Evolutionary conservation across 1,140 invertebrate genomes (phyloP).

Genomic region (Charaxes varanes): DNA sequence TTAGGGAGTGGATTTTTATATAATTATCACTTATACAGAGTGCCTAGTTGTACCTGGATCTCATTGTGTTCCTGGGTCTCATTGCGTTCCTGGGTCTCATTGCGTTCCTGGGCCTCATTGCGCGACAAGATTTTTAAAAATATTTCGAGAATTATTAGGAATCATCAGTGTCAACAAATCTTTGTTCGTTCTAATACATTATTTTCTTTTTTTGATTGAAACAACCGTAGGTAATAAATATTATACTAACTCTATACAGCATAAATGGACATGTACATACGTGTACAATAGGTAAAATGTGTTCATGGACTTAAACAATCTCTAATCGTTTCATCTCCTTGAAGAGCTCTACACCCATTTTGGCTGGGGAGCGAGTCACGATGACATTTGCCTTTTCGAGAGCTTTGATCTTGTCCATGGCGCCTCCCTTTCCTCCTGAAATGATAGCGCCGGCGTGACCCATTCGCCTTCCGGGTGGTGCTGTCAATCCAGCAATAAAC

Average conservation of each 20-base stretch:
- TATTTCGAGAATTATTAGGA: conserved; percentile 5
- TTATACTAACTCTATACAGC: conserved; percentile 52
- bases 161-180: conserved; percentile 24
- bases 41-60: too few relatives aligned
- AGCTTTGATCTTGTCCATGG: conserved; percentile 98
- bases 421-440: conserved; percentile 98
- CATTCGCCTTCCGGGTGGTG: conserved; percentile 98
- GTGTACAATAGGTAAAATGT: conserved; percentile 6
- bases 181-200: too few relatives aligned
- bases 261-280: conserved; percentile 33
- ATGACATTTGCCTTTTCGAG: conserved; percentile 91
- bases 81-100: too few relatives aligned
- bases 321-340: conserved; percentile 90
- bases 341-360: conserved; percentile 93
- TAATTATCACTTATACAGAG: conserved; percentile 27
- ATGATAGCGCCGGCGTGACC: conserved; percentile 99
- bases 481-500: conserved; percentile 98
- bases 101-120: too few relatives aligned
- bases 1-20: conserved; percentile 24
- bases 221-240: conserved; percentile 49
- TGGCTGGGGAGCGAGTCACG: conserved; percentile 96
- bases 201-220: too few relatives aligned
- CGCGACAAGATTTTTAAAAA: conserved; percentile 10
- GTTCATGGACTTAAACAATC: conserved; percentile 69
- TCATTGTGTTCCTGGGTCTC: too few relatives aligned